Percentiles rank a stretch among this genome's conserved stretches.
Evolutionary conservation across 2,888 invertebrate species (phyloP).

Genomic region (Drosophila demipolita): DNA sequence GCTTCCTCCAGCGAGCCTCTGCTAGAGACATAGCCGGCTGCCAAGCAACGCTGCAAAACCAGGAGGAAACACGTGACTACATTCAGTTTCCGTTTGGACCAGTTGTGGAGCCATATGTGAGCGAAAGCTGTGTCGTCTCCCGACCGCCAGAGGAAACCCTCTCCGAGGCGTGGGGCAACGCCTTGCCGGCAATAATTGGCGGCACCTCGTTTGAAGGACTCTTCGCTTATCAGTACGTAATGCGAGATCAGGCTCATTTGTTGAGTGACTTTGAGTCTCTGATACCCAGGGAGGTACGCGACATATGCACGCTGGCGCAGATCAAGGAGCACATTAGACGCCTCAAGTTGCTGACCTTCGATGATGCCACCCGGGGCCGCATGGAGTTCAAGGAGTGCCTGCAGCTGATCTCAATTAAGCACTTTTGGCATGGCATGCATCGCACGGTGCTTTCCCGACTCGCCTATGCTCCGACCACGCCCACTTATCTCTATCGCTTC

Average conservation of each 20-base stretch:
- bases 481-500: constrained; percentile 82
- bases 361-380: constrained; percentile 55
- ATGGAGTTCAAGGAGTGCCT: constrained; percentile 67
- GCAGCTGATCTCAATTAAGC: constrained; percentile 65
- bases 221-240: constrained; percentile 67
- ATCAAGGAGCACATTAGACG: constrained; percentile 53
- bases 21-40: constrained; percentile 51
- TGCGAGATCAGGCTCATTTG: constrained; percentile 43
- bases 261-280: constrained; percentile 65
- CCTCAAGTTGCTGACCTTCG: constrained; percentile 63
- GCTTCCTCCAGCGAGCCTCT: constrained; percentile 60
- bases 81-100: constrained; percentile 79
- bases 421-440: constrained; percentile 82
- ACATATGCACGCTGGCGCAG: constrained; percentile 45
- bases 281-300: constrained; percentile 73
- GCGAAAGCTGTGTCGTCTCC: constrained; percentile 72
- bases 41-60: constrained; percentile 56
- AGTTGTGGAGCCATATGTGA: constrained; percentile 79
- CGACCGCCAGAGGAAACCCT: constrained; percentile 68
- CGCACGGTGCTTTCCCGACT: constrained; percentile 74
- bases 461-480: constrained; percentile 73
- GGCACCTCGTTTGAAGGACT: constrained; percentile 83
- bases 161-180: constrained; percentile 79
- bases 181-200: constrained; percentile 82
- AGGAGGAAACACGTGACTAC: constrained; percentile 68